Conservation (phyloP, 2,113 vertebrate species). For the Pteronura brasiliensis region DNA sequence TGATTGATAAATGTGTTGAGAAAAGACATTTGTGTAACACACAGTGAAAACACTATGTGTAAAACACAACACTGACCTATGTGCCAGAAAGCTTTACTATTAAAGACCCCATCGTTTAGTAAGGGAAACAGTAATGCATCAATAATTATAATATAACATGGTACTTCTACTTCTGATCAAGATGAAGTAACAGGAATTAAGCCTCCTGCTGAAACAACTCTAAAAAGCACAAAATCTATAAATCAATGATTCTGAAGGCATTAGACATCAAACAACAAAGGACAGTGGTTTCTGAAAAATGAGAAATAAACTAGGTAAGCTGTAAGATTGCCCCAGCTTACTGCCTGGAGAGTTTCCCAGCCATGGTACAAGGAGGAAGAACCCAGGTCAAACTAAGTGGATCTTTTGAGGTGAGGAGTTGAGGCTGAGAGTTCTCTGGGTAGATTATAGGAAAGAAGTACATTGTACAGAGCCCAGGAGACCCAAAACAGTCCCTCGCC, state of each 20-base stretch:
- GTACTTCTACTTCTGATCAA: background rate
- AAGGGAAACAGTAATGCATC: background rate
- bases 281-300: background rate
- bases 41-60: background rate
- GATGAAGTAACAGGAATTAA: background rate
- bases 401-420: background rate
- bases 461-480: fast-evolving
- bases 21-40: background rate
- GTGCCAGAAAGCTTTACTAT: background rate
- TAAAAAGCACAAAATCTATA: background rate
- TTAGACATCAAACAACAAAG: background rate
- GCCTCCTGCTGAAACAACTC: background rate
- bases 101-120: background rate
- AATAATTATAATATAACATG: background rate
- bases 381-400: background rate
- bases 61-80: background rate
- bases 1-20: background rate
- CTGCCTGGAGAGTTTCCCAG: background rate
- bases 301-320: background rate
- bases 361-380: background rate
- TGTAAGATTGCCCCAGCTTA: background rate
- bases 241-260: background rate
- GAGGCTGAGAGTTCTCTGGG: background rate
- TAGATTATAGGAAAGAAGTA: background rate
- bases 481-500: background rate